phyloP scores from a whole-genome alignment of 2,113 vertebrate genomes.

The Forbesichthys agassizii region DNA sequence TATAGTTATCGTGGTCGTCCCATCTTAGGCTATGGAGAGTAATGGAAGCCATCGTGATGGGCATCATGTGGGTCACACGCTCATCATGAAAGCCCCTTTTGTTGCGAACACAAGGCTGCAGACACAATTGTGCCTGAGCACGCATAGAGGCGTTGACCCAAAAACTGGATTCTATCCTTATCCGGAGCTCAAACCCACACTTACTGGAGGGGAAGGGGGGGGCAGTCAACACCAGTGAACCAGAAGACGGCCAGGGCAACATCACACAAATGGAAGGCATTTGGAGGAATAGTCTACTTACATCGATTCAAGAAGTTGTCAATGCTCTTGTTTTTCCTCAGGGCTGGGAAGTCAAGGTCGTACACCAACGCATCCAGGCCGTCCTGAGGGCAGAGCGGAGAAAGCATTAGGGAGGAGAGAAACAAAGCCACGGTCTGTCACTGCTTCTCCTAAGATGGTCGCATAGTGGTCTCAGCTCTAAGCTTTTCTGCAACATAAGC shows the following conservation, averaged over 20 bases:
- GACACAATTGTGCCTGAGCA: constrained; percentile 72
- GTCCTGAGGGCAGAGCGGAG: constrained; percentile 79
- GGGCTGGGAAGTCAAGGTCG: constrained; percentile 97
- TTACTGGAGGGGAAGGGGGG: neutral
- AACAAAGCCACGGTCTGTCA: neutral
- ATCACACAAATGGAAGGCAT: constrained; percentile 6
- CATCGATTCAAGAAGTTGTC: constrained; percentile 99
- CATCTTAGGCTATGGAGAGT: constrained; percentile 34
- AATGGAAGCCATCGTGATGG: constrained; percentile 40
- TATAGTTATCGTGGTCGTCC: constrained; percentile 9
- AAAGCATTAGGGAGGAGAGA: constrained; percentile 25
- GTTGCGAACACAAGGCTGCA: constrained; percentile 66
- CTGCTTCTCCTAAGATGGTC: neutral
- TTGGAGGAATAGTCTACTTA: constrained; percentile 78
- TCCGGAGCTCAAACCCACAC: constrained; percentile 25
- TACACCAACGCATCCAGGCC: constrained; percentile 97
- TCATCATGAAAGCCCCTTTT: constrained; percentile 74
- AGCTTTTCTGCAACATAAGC: neutral
- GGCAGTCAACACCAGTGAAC: constrained; percentile 31
- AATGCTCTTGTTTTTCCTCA: constrained; percentile 99
- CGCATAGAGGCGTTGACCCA: constrained; percentile 63
- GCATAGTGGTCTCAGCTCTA: neutral
- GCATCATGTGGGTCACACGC: constrained; percentile 70
- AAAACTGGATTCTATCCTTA: constrained; percentile 56
- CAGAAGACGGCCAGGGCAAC: constrained; percentile 16